A percentile compares a stretch with the other conserved stretches of the same genome.
Conservation (phyloP, 1,140 invertebrate genomes). For the Tribolium madens region DNA sequence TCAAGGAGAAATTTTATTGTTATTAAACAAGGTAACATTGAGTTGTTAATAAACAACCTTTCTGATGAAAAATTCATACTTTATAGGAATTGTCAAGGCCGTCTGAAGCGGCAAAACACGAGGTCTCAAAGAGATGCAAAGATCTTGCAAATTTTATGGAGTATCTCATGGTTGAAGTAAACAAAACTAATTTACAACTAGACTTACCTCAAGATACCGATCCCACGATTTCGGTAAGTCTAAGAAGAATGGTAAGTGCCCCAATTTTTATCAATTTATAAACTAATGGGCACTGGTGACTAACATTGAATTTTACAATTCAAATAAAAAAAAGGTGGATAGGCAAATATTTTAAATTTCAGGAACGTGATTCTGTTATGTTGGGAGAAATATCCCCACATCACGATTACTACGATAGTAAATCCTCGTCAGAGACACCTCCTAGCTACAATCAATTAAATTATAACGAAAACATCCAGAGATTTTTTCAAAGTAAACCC, state of each 20-base stretch:
- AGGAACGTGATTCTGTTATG: constrained; percentile 85
- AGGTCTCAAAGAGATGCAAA: constrained; percentile 77
- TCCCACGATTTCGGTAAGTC: constrained; percentile 71
- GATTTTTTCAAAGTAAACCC: constrained; percentile 87
- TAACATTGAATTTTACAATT: constrained; percentile 2
- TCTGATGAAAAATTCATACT: neutral
- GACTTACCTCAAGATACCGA: constrained; percentile 71
- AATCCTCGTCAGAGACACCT: constrained; percentile 84
- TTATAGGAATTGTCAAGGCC: constrained; percentile 69
- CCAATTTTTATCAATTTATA: neutral
- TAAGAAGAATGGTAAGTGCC: constrained; percentile 48
- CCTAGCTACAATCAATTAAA: constrained; percentile 89
- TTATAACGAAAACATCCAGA: constrained; percentile 87
- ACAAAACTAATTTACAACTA: constrained; percentile 68
- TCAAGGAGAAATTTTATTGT: constrained; percentile 76
- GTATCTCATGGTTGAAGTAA: constrained; percentile 75
- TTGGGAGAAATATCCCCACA: constrained; percentile 88
- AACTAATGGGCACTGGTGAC: neutral
- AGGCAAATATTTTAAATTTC: constrained; percentile 64
- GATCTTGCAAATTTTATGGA: constrained; percentile 82
- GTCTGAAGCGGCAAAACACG: constrained; percentile 71
- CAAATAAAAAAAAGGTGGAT: too few relatives aligned
- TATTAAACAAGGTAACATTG: constrained; percentile 75
- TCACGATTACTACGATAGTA: constrained; percentile 84
- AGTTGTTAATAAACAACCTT: constrained; percentile 26